Conservation (phyloP, 2,888 invertebrate species). For the Tricholauxania praeusta region DNA sequence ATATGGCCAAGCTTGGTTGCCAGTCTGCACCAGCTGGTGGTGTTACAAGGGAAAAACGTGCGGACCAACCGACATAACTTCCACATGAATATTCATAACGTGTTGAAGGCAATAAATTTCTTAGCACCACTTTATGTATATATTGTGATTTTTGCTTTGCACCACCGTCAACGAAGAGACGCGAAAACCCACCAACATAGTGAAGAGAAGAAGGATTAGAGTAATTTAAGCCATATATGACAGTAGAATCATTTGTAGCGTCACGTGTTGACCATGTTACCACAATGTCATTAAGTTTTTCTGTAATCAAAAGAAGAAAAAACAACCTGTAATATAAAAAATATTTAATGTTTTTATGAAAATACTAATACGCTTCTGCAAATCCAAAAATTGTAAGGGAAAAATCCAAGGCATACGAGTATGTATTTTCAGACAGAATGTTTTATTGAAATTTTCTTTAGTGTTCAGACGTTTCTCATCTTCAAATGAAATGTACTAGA, state of each 20-base stretch:
- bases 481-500: too few species aligned
- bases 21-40: constrained; percentile 77
- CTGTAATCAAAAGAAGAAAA: constrained; percentile 68
- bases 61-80: constrained; percentile 85
- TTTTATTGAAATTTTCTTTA: too few species aligned
- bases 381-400: too few species aligned
- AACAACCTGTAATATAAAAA: neutral
- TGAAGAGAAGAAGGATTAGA: constrained; percentile 64
- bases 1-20: constrained; percentile 87
- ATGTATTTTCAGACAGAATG: too few species aligned
- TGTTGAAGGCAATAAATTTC: constrained; percentile 73
- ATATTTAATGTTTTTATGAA: too few species aligned
- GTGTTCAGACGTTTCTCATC: too few species aligned
- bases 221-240: constrained; percentile 77
- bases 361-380: too few species aligned
- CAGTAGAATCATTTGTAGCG: constrained; percentile 75
- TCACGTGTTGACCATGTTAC: constrained; percentile 87
- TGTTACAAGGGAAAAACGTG: constrained; percentile 81
- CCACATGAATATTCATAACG: constrained; percentile 87
- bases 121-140: constrained; percentile 80
- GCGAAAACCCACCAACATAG: constrained; percentile 71
- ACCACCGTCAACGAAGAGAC: constrained; percentile 82
- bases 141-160: constrained; percentile 73
- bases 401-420: too few species aligned
- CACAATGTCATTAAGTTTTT: constrained; percentile 76